Base-by-base conservation (phyloP, 2,113 vertebrate species). In the Tachuris rubrigastra region DNA sequence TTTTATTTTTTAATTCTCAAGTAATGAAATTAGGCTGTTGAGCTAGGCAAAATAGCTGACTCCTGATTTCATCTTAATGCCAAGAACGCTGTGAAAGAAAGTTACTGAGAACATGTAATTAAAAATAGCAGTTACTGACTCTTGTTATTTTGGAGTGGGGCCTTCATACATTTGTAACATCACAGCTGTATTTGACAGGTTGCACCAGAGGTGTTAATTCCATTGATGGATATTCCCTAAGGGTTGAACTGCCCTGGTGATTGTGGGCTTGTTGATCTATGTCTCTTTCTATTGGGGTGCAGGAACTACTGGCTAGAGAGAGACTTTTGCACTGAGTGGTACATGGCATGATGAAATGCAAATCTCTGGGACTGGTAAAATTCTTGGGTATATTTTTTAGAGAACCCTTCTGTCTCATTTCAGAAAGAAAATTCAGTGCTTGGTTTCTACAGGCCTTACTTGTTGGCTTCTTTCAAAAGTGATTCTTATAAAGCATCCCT, bases 161-260 rank as follows among this genome's bases (percentile, higher is more conserved):
- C 21, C 44, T 86, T 81, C 25, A 5, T 50, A 28, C 3, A 1
- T 71, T 82, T 63, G 18, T 73, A 60, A 15, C 13, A 65, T 12
- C 37, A 22, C 28, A 49, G 15, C 52, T 62, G 3, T 82, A 35
- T 37, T 58, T 80, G 67, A 15, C 41, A 35, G 27, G 31, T 80
- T 87, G 46, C 53, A 27, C 42, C 84, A n/a, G 31, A 85, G 66
- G 22, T 27, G 8, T 85, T 72, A 74, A 46, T 82, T 85, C 37
- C 12, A 27, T 49, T 80, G 1, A 2, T 0, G 0, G 52, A 35
- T 9, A 8, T 74, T 91, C 12, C 13, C 8, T 50, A 39, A n/a
- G 47, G 39, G 4, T 62, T 56, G 46, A 85, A 55, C 46, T 83
- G 41, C 31, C 28, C 41, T 53, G 80, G 20, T 7, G 22, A 39